Evolutionary conservation across 2,113 vertebrate genomes (phyloP).

Genomic region (Cercocebus atys): DNA sequence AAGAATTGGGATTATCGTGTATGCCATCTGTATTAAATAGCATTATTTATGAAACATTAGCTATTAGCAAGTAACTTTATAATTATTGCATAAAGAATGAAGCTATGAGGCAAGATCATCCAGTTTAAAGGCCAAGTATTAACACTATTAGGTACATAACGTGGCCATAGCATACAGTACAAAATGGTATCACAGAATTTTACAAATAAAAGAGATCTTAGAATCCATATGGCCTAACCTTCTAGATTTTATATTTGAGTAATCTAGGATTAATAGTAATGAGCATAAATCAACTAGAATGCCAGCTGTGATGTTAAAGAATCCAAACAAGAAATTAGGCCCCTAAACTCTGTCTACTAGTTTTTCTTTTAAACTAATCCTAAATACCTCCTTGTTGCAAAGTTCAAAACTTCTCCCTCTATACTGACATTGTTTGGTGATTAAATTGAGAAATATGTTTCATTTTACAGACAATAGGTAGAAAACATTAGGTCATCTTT

Average conservation of each 20-base stretch:
- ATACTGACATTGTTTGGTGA: background rate
- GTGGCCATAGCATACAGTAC: background rate
- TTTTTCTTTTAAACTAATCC: background rate
- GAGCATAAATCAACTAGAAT: background rate
- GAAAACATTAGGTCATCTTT: slow-evolving; percentile 17
- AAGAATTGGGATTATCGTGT: background rate
- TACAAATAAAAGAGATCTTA: background rate
- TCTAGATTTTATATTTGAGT: background rate
- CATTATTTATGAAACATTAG: background rate
- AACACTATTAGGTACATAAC: background rate
- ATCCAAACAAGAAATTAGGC: background rate
- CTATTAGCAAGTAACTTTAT: background rate
- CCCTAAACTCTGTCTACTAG: background rate
- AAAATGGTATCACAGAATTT: background rate
- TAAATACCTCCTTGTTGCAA: background rate
- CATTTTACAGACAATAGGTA: background rate
- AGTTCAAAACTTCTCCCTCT: background rate
- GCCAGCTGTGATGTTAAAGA: background rate
- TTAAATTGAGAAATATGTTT: slow-evolving; percentile 25
- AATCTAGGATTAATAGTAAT: background rate
- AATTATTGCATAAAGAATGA: background rate
- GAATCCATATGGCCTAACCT: background rate
- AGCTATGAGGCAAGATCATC: background rate
- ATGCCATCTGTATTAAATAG: background rate
- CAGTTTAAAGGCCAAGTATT: background rate